These are phyloP conservation scores for Oryzias woworae DNA, from an alignment of 2,113 vertebrate genomes.

Conservation along the genomic window DNA sequence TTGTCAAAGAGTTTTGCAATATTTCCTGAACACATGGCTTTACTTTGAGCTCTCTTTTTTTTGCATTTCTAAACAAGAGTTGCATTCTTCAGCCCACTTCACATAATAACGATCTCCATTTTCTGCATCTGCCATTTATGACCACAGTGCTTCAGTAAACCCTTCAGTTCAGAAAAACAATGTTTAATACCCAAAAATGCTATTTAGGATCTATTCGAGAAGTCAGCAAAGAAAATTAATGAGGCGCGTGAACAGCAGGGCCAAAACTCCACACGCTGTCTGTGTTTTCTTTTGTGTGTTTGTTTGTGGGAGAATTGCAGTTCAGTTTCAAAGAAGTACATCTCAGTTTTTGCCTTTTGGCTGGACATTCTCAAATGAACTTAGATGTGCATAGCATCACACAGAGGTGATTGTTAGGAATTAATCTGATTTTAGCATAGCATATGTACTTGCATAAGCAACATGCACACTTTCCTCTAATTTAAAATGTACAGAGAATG, in stretches of 20 bases:
- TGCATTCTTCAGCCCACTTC: constrained; percentile 2
- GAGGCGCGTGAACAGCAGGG: constrained; percentile 25
- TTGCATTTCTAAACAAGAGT: too few relatives aligned
- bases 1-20: constrained; percentile 20
- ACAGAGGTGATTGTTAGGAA: not conserved
- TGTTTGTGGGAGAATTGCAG: constrained; percentile 16
- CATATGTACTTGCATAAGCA: constrained; percentile 4
- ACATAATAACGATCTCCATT: constrained; percentile 39
- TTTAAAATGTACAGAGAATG: not conserved
- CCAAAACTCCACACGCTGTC: constrained; percentile 13
- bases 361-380: constrained; percentile 2
- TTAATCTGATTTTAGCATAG: constrained; percentile 13
- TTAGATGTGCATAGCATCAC: constrained; percentile 15
- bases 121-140: constrained; percentile 63
- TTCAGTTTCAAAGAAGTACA: constrained; percentile 17
- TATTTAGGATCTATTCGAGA: constrained; percentile 36
- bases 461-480: not conserved
- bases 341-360: not conserved
- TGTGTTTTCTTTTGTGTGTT: constrained; percentile 11
- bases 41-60: constrained; percentile 3
- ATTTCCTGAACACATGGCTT: constrained; percentile 32
- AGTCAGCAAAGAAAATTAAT: constrained; percentile 42
- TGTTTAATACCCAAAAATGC: constrained; percentile 13
- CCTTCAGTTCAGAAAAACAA: constrained; percentile 42
- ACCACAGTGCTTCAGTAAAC: constrained; percentile 62